A percentile compares a stretch with the other conserved stretches of the same genome.
These are phyloP conservation scores for Agriopis leucophaearia DNA, from an alignment of 2,888 invertebrate genomes.

Conservation along the genomic window DNA sequence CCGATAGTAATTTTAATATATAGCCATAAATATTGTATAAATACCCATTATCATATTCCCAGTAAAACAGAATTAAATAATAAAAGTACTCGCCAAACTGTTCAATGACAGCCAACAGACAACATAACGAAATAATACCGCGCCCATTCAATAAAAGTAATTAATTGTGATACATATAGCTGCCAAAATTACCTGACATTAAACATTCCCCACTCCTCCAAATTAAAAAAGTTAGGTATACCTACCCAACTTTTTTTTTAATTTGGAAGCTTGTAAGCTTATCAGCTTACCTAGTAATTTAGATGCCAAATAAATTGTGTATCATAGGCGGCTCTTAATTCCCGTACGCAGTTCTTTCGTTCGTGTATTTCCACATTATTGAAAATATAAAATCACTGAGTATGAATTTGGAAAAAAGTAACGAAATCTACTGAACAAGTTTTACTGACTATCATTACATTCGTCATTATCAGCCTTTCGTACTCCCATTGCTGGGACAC, in stretches of 20 bases:
- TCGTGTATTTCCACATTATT: too few relatives aligned
- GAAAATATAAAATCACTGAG: too few relatives aligned
- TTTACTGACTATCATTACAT: too few relatives aligned
- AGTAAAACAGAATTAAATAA: too few relatives aligned
- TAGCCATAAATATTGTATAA: neutral
- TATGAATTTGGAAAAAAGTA: too few relatives aligned
- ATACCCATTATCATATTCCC: neutral
- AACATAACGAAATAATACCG: conserved; percentile 19
- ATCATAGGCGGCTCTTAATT: neutral
- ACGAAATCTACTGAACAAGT: too few relatives aligned
- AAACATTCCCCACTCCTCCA: neutral
- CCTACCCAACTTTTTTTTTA: too few relatives aligned
- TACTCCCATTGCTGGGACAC: too few relatives aligned
- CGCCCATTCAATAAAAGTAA: conserved; percentile 32
- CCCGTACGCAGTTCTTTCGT: too few relatives aligned
- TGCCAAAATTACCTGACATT: conserved; percentile 5
- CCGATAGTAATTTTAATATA: neutral
- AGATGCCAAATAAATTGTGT: neutral
- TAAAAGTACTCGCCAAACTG: neutral
- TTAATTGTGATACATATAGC: conserved; percentile 16
- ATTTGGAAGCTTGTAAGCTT: too few relatives aligned
- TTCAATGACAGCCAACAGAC: neutral
- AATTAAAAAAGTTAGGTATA: neutral
- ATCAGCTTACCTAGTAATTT: neutral
- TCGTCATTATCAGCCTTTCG: too few relatives aligned